Conservation (phyloP, 2,797 vertebrate species). For the Sus cebifrons region DNA sequence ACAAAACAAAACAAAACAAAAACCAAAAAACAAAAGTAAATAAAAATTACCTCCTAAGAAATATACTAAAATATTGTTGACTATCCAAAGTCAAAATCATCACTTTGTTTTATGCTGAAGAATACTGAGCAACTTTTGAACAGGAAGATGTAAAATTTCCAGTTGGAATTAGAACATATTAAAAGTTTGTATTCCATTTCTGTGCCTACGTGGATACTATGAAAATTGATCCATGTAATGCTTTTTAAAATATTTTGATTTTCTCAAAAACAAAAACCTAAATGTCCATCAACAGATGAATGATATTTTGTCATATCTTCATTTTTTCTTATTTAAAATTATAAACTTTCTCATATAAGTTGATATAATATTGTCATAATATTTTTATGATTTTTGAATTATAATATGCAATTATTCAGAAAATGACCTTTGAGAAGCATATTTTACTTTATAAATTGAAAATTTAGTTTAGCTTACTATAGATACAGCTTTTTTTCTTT, state of each 20-base stretch:
- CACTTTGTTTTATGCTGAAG: slow-evolving; percentile 54
- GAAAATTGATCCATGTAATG: not conserved
- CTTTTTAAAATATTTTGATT: slow-evolving; percentile 35
- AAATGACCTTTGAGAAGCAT: not conserved
- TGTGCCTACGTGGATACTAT: not conserved
- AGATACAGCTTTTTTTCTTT: not conserved
- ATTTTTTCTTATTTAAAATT: slow-evolving; percentile 52
- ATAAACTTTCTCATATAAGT: not conserved
- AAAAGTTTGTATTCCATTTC: not conserved
- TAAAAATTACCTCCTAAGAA: not conserved
- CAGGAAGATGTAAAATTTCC: not conserved
- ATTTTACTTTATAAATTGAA: slow-evolving; percentile 48
- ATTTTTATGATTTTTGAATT: slow-evolving; percentile 15
- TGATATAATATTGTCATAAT: not conserved
- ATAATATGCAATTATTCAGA: not conserved
- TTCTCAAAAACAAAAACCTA: not conserved
- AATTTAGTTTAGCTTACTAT: not conserved
- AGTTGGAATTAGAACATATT: slow-evolving; percentile 38
- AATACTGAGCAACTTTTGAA: slow-evolving; percentile 46
- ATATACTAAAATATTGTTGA: slow-evolving; percentile 30
- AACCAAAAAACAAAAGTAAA: too few species aligned
- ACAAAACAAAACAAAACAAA: too few species aligned
- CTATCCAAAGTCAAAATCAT: not conserved
- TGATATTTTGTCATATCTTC: not conserved
- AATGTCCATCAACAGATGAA: too few species aligned